phyloP scores from a whole-genome alignment of 2,797 vertebrate genomes.

The Nannoperca australis region DNA sequence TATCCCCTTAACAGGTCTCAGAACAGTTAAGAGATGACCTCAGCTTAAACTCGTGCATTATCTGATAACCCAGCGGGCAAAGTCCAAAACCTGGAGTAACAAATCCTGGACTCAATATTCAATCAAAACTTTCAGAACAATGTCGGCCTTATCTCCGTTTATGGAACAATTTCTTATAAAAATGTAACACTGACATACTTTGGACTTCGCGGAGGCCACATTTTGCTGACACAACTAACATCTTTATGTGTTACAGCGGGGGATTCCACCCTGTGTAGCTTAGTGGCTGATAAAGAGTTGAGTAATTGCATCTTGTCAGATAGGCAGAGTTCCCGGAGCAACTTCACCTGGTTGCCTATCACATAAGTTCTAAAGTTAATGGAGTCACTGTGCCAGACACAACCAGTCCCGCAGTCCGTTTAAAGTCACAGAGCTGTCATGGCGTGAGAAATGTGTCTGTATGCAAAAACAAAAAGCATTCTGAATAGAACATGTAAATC shows the following conservation, averaged over 20 bases:
- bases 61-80: conserved; percentile 62
- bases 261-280: conserved; percentile 16
- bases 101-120: conserved; percentile 23
- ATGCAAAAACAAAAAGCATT: neutral
- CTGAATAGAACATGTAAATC: neutral
- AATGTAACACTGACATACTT: conserved; percentile 31
- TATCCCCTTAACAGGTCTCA: conserved; percentile 14
- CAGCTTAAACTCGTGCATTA: conserved; percentile 16
- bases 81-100: conserved; percentile 61
- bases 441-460: neutral
- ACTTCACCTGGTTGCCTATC: conserved; percentile 31
- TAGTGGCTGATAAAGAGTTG: conserved; percentile 49
- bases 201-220: conserved; percentile 23
- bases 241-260: neutral
- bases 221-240: conserved; percentile 23
- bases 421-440: neutral
- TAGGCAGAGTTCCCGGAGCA: conserved; percentile 24
- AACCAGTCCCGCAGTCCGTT: neutral
- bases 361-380: conserved; percentile 19
- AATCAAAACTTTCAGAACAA: conserved; percentile 1
- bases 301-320: conserved; percentile 39
- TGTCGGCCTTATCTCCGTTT: neutral
- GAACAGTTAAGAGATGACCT: conserved; percentile 28
- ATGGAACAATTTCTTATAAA: neutral
- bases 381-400: neutral